phyloP scores from a whole-genome alignment of 2,113 vertebrate genomes.

The Donacobius atricapilla region DNA sequence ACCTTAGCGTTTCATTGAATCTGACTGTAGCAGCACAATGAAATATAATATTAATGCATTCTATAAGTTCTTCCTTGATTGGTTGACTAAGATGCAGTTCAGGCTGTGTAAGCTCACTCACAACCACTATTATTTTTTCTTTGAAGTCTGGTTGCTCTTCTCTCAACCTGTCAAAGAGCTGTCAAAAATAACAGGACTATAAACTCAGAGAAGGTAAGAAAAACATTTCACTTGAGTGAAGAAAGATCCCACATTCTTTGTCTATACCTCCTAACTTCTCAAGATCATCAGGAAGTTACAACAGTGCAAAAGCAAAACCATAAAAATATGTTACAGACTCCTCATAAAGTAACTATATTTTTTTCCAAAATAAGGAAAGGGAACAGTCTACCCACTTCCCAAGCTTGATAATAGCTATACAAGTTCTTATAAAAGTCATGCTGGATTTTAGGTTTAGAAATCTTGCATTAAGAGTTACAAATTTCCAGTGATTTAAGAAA shows the following conservation, averaged over 20 bases:
- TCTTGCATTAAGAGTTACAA: not conserved
- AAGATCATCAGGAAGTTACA: not conserved
- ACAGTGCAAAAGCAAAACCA: not conserved
- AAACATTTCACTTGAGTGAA: not conserved
- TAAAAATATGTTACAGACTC: not conserved
- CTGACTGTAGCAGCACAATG: constrained; percentile 96
- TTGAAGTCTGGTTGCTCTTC: constrained; percentile 90
- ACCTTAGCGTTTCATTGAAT: constrained; percentile 96
- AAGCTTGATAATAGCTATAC: not conserved
- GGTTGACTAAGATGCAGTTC: constrained; percentile 85
- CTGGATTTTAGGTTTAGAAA: not conserved
- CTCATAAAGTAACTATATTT: not conserved
- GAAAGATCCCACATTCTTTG: not conserved
- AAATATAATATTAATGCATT: constrained; percentile 86
- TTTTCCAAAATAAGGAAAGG: not conserved
- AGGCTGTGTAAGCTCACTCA: constrained; percentile 87
- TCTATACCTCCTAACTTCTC: not conserved
- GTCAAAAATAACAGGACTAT: not conserved
- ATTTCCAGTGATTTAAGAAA: not conserved
- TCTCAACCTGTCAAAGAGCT: constrained; percentile 93
- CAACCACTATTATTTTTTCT: constrained; percentile 87
- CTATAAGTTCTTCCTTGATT: constrained; percentile 81
- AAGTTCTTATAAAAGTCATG: not conserved
- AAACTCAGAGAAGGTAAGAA: not conserved
- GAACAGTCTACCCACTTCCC: not conserved